Conservation (phyloP, 2,113 vertebrate species). For the Physeter macrocephalus region DNA sequence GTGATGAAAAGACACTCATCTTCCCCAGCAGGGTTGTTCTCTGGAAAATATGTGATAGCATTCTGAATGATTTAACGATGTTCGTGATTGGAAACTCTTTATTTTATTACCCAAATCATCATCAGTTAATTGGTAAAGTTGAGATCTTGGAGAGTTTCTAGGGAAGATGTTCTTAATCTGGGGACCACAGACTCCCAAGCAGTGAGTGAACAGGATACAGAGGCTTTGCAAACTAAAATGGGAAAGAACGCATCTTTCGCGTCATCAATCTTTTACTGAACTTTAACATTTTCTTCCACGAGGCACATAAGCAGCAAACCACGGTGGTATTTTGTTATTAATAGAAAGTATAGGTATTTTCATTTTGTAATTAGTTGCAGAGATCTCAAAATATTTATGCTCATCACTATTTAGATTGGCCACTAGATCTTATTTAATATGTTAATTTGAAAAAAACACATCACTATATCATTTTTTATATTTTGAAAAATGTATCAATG, state of each 20-base stretch:
- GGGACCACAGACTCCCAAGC: not conserved
- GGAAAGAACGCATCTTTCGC: not conserved
- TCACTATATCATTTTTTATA: not conserved
- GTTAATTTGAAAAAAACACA: not conserved
- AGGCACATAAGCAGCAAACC: not conserved
- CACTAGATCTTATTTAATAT: not conserved
- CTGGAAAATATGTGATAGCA: not conserved
- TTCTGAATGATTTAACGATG: slow-evolving; percentile 19
- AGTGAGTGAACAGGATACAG: not conserved
- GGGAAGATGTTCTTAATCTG: not conserved
- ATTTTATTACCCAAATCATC: not conserved
- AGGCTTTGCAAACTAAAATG: not conserved
- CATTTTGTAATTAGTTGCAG: not conserved
- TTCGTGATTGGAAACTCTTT: not conserved
- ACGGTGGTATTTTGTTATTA: not conserved
- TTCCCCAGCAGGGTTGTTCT: not conserved
- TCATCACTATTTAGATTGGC: not conserved
- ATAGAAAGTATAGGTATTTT: not conserved
- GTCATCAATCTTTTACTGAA: not conserved
- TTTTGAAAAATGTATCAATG: not conserved
- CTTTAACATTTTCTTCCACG: not conserved
- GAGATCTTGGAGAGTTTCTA: not conserved
- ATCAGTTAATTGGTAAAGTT: not conserved
- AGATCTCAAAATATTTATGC: not conserved
- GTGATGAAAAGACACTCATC: not conserved